phyloP scores from a whole-genome alignment of 2,113 vertebrate species.

The Otocyon megalotis region DNA sequence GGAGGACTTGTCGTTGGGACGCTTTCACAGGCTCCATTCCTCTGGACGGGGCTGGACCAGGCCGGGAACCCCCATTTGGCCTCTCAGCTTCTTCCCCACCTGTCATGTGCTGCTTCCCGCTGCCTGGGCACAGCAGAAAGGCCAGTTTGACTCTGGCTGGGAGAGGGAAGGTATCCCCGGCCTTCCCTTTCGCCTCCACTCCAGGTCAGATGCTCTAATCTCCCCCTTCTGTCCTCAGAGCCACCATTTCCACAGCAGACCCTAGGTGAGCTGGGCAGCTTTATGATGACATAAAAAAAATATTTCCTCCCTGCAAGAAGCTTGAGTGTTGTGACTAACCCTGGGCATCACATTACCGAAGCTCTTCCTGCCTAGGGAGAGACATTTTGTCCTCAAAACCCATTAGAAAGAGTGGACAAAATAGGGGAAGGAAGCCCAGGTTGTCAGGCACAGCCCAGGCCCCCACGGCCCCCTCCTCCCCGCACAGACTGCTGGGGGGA shows the following conservation, averaged over 20 bases:
- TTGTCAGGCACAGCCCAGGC: background rate
- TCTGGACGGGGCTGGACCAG: background rate
- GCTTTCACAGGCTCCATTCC: background rate
- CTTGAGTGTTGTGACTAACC: slow-evolving; percentile 36
- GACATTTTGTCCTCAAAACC: background rate
- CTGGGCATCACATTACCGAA: slow-evolving; percentile 9
- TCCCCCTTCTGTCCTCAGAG: background rate
- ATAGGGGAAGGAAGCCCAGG: background rate
- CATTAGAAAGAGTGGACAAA: background rate
- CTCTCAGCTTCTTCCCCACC: background rate
- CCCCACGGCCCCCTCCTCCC: rapidly evolving
- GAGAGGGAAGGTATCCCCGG: background rate
- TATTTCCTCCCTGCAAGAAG: slow-evolving; percentile 36
- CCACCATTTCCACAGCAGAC: background rate
- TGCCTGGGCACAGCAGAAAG: background rate
- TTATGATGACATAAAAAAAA: slow-evolving; percentile 58
- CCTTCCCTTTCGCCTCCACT: background rate
- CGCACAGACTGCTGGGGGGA: too few species aligned
- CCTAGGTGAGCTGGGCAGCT: slow-evolving; percentile 1
- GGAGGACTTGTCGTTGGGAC: background rate
- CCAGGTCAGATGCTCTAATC: background rate
- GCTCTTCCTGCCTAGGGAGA: slow-evolving; percentile 19
- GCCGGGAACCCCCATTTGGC: too few species aligned
- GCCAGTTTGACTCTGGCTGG: background rate
- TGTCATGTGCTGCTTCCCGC: background rate